Evolutionary conservation across 2,113 vertebrate genomes (phyloP), one percentile per base, ranked within the genome.

Genomic region (Dendrocopos noguchii): DNA sequence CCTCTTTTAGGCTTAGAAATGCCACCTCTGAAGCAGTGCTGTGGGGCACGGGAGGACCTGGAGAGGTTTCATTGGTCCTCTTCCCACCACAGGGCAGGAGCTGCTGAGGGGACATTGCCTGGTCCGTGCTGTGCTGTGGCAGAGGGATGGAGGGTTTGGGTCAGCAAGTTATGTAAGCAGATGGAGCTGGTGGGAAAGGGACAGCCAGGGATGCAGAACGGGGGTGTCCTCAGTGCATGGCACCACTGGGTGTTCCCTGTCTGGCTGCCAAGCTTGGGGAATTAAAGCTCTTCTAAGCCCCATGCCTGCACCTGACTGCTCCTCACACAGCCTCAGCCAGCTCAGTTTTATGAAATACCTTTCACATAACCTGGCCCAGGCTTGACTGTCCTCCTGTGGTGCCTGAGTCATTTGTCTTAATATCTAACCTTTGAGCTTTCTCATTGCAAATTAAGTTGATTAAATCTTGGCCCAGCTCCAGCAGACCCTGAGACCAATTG

Each of bases 361-460:
- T n/a, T n/a, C 25, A 5, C 0, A 4, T 67, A 79, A 81, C 44
- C 25, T 53, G 53, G 36, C 11, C 56, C 7, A 47, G 47, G 13
- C 44, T 85, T 71, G 33, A 18, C 64, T 68, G 29, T 60, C 33
- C 44, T 84, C 65, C 84, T 42, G 3, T 0, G 0, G 46, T 46
- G 72, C 50, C 53, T 42, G 16, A 76, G 56, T 67, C 2, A 1
- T 89, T 87, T 80, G 72, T 91, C 67, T 77, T 71, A 60, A 77
- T 88, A 88, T 22, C 76, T 67, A 74, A 74, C 47, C 79, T 91
- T 75, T 57, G 85, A 88, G 68, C 21, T 90, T 94, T 60, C 87
- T 85, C n/a, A 0, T 64, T 80, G 64, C 60, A 42, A 90, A 82
- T 93, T 63, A 59, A 71, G 42, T 25, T 93, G 82, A 88, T 88